A percentile compares a stretch with the other conserved stretches of the same genome.
Conservation (phyloP, 2,888 invertebrate genomes). For the Erpobdella octoculata region DNA sequence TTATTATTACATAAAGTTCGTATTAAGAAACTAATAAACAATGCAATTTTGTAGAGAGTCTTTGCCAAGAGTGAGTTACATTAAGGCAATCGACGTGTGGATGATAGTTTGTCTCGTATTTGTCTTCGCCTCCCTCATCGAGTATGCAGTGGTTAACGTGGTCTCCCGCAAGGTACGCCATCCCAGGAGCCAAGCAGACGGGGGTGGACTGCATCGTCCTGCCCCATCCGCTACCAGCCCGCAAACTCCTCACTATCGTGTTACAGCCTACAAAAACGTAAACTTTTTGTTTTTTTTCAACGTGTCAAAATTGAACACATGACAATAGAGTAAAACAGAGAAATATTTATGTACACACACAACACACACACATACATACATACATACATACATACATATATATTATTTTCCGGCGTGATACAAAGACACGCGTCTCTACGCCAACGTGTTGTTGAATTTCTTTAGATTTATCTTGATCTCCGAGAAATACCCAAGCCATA, state of each 20-base stretch:
- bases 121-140: slow-evolving; percentile 5
- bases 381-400: no score
- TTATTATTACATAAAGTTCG: no score
- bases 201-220: neutral
- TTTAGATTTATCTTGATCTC: no score
- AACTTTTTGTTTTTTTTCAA: neutral
- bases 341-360: no score
- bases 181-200: neutral
- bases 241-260: neutral
- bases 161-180: slow-evolving; percentile 2
- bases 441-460: no score
- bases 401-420: no score
- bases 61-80: slow-evolving; percentile 23
- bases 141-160: slow-evolving; percentile 6
- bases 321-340: no score
- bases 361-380: no score
- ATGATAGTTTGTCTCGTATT: slow-evolving; percentile 9
- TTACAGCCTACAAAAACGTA: slow-evolving; percentile 3
- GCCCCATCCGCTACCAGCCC: neutral
- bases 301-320: neutral
- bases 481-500: no score
- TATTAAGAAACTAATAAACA: no score
- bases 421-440: no score
- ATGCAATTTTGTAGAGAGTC: slow-evolving; percentile 10
- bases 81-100: slow-evolving; percentile 18